These are phyloP conservation scores for Osmoderma eremita DNA, from an alignment of 2,888 invertebrate species.

Conservation along the genomic window DNA sequence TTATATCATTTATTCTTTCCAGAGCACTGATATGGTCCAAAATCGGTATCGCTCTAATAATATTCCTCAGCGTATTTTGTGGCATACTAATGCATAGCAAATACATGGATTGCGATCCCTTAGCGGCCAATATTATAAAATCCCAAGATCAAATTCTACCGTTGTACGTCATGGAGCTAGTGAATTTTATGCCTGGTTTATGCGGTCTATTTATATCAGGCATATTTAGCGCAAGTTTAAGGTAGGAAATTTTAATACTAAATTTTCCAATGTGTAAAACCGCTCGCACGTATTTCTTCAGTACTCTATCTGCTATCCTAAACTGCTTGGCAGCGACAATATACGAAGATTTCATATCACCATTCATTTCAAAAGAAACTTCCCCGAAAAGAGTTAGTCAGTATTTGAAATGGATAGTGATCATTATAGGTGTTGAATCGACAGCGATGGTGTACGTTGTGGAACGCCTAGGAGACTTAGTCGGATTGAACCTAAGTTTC, in stretches of 20 bases:
- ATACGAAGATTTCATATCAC: slow-evolving; percentile 72
- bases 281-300: slow-evolving; percentile 54
- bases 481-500: slow-evolving; percentile 72
- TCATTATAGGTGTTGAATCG: slow-evolving; percentile 71
- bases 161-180: slow-evolving; percentile 76
- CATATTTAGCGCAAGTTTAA: slow-evolving; percentile 77
- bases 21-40: slow-evolving; percentile 44
- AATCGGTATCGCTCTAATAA: slow-evolving; percentile 7
- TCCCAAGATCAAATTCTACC: slow-evolving; percentile 71
- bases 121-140: slow-evolving; percentile 67
- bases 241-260: not conserved
- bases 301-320: slow-evolving; percentile 71
- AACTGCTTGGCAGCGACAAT: slow-evolving; percentile 73
- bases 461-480: slow-evolving; percentile 72
- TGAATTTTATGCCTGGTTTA: slow-evolving; percentile 73
- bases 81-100: slow-evolving; percentile 72
- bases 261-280: not conserved
- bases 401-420: slow-evolving; percentile 68
- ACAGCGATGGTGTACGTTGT: slow-evolving; percentile 75
- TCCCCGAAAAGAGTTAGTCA: slow-evolving; percentile 67
- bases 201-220: slow-evolving; percentile 81
- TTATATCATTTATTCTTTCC: slow-evolving; percentile 7
- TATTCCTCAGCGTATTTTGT: slow-evolving; percentile 66
- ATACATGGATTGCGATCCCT: slow-evolving; percentile 74
- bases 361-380: slow-evolving; percentile 65